Base-by-base conservation (phyloP, 2,888 invertebrate genomes). In the Troglohyphantes excavatus region DNA sequence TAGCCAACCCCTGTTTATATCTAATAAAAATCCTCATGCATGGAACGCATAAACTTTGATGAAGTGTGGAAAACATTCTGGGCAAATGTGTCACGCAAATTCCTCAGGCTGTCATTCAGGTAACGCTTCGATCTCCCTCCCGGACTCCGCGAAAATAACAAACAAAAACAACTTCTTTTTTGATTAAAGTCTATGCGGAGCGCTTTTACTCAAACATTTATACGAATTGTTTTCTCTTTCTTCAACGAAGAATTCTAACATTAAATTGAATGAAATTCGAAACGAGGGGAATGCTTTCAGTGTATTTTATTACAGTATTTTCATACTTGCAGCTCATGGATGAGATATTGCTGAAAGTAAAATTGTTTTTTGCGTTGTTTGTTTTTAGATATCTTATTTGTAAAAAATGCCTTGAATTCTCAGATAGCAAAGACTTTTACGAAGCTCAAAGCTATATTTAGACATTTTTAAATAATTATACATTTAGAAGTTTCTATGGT, bases 71-170 rank as follows among this genome's bases (percentile, higher is more conserved):
- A 61, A 70, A 59, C n/a, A 61, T 39, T 33, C 39, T 27, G 39
- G 43, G 59, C 61, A 61, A 63, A 26, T 27, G 27, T 19, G 33
- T 61, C 61, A 82, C 70, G 79, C 79, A 53, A 81, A 81, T 81
- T 67, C 11, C 33, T 19, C n/a, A 53, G n/a, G n/a, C 68, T 33
- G 65, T 33, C 61, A 23, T 29, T 27, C 46, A 13, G 23, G 13
- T 13, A 65, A 65, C 11, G 13, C 26, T 23, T 23, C 65, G 1
- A 21, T 19, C 7, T 75, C n/a, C 53, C n/a, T 13, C 9, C 7
- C 13, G n/a, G 53, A n/a, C 1, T 9, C 59, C 5, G 27, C 26
- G 39, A 59, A 13, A 13, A 59, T 53, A 68, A 53, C 26, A 76
- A 59, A n/a, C 33, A 78, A 43, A 78, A 21, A 33, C 17, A 63